Base-by-base conservation (phyloP, 2,113 vertebrate genomes). In the Solea senegalensis region DNA sequence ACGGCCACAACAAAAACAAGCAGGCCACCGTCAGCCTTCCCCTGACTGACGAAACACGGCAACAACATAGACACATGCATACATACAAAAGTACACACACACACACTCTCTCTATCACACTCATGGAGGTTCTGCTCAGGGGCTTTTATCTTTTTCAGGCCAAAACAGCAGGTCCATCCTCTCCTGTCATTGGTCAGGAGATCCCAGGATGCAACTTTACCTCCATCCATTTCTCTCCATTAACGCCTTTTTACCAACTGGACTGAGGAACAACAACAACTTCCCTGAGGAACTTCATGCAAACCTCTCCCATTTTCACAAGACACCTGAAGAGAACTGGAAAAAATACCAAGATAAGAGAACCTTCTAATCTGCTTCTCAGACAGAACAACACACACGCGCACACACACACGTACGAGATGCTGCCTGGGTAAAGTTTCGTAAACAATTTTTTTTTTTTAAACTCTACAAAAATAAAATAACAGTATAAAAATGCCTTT, bases 381-480 rank as follows among this genome's bases (percentile, higher is more conserved):
- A 48, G 65, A 67, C 45, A 41, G 12, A 55, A 50, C 34, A 48
- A 9, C 57, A 34, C 66, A 70, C 78, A 21, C 73, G 69, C 57
- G n/a, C 54, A 21, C 51, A 9, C 57, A n/a, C 66, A 66, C 50
- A 56, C 78, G 21, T 71, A 69, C 83, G 90, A 90, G 93, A 93
- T 92, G 91, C 90, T 93, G 92, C 92, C 91, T 79, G 67, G 93
- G 91, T 92, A 95, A 95, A 95, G 93, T 94, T 93, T 90, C 91
- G 92, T 95, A 95, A 95, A 94, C 94, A 85, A 91, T 90, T 90
- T 21, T 21, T 21, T 21, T 21, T 21, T 87, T 86, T 89, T 93
- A 92, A 93, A 87, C 80, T 67, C 77, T 92, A 90, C 75, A 90
- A 93, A 91, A 90, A 91, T 94, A 96, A 95, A 92, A 91, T 88